These are phyloP conservation scores for Ochotona princeps DNA, from an alignment of 2,113 vertebrate species.

Conservation along the genomic window DNA sequence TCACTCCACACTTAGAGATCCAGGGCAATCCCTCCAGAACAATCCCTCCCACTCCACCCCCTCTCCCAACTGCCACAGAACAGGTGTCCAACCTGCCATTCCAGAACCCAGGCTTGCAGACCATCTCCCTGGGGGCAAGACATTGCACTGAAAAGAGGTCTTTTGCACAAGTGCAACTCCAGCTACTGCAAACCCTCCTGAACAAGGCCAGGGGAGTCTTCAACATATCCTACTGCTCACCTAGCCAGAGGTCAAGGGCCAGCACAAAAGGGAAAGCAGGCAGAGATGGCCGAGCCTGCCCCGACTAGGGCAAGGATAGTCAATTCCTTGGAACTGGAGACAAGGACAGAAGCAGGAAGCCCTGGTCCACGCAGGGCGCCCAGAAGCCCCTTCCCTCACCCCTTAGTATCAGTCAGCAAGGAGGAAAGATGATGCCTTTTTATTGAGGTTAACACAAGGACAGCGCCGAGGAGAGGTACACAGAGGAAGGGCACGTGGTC, in stretches of 20 bases:
- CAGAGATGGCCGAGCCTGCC: neutral
- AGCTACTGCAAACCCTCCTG: slow-evolving; percentile 10
- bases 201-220: neutral
- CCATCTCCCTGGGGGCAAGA: neutral
- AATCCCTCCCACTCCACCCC: neutral
- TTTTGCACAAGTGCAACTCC: neutral
- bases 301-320: neutral
- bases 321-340: slow-evolving; percentile 37
- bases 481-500: slow-evolving; percentile 70
- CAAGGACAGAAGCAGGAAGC: slow-evolving; percentile 8
- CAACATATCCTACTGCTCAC: neutral
- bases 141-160: neutral
- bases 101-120: neutral
- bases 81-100: slow-evolving; percentile 35
- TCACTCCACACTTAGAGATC: slow-evolving; percentile 56
- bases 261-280: slow-evolving; percentile 28
- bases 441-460: slow-evolving; percentile 80
- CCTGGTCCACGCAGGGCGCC: slow-evolving; percentile 7
- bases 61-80: neutral
- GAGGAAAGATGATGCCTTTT: slow-evolving; percentile 77
- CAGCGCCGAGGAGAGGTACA: slow-evolving; percentile 74
- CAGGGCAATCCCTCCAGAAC: slow-evolving; percentile 40
- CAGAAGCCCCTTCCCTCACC: slow-evolving; percentile 45
- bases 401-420: slow-evolving; percentile 74
- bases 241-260: slow-evolving; percentile 13